Conservation (phyloP, 2,888 invertebrate genomes). For the Microplitis deprimator region DNA sequence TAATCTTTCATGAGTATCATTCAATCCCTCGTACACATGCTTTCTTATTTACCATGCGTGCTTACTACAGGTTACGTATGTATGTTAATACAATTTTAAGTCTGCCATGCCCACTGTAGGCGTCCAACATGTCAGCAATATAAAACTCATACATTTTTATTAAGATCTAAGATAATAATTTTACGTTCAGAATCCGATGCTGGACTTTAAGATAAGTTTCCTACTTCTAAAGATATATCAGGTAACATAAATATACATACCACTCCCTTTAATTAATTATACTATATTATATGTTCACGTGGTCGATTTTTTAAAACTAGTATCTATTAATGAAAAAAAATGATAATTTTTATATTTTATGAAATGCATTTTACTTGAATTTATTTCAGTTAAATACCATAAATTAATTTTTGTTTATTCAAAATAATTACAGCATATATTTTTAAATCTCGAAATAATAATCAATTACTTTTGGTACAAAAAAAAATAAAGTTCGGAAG, state of each 20-base stretch:
- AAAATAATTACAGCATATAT: background rate
- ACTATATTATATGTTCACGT: background rate
- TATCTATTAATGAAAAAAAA: too few relatives aligned
- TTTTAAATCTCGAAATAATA: background rate
- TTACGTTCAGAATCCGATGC: background rate
- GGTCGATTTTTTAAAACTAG: background rate
- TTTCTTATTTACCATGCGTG: background rate
- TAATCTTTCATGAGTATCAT: background rate
- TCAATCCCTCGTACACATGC: background rate
- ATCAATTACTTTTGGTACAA: background rate
- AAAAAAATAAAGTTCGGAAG: background rate
- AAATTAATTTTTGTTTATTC: background rate
- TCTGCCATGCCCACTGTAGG: background rate
- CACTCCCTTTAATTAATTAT: background rate
- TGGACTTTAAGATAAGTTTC: background rate
- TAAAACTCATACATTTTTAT: background rate
- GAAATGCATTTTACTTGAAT: too few relatives aligned
- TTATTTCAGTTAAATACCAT: background rate
- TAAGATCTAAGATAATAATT: background rate
- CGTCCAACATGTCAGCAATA: background rate
- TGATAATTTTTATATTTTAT: too few relatives aligned
- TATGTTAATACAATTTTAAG: background rate
- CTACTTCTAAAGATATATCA: background rate
- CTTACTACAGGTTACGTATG: background rate
- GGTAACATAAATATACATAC: background rate